These are phyloP conservation scores for Coenonympha arcania DNA, from an alignment of 2,888 invertebrate species.

Conservation along the genomic window DNA sequence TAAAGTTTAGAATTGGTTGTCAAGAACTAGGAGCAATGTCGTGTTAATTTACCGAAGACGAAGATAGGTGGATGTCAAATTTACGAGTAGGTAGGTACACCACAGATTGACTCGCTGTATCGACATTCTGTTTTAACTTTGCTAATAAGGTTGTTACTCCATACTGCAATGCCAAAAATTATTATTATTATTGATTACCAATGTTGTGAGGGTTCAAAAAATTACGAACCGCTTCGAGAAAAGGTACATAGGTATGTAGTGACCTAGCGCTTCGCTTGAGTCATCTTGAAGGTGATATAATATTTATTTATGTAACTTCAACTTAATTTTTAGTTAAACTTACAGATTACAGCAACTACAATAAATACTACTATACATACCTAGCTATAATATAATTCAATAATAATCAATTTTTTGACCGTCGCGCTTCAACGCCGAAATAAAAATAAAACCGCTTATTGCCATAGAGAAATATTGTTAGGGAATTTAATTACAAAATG, in stretches of 20 bases:
- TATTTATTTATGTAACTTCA: too few relatives aligned
- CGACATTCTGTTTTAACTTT: slow-evolving; percentile 16
- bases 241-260: too few relatives aligned
- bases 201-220: too few relatives aligned
- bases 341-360: too few relatives aligned
- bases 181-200: too few relatives aligned
- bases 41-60: slow-evolving; percentile 22
- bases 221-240: too few relatives aligned
- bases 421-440: neutral
- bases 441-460: neutral
- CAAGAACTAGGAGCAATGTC: neutral
- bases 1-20: slow-evolving; percentile 21
- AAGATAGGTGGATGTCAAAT: slow-evolving; percentile 29
- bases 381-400: too few relatives aligned
- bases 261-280: neutral
- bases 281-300: neutral
- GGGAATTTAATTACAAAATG: slow-evolving; percentile 1
- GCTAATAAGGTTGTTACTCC: slow-evolving; percentile 16
- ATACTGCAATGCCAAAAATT: too few relatives aligned
- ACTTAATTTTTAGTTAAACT: too few relatives aligned
- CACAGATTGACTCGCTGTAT: slow-evolving; percentile 21
- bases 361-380: too few relatives aligned
- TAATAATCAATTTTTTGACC: neutral
- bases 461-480: neutral
- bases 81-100: too few relatives aligned